Base-by-base conservation (phyloP, 2,113 vertebrate species). In the Acinonyx jubatus region DNA sequence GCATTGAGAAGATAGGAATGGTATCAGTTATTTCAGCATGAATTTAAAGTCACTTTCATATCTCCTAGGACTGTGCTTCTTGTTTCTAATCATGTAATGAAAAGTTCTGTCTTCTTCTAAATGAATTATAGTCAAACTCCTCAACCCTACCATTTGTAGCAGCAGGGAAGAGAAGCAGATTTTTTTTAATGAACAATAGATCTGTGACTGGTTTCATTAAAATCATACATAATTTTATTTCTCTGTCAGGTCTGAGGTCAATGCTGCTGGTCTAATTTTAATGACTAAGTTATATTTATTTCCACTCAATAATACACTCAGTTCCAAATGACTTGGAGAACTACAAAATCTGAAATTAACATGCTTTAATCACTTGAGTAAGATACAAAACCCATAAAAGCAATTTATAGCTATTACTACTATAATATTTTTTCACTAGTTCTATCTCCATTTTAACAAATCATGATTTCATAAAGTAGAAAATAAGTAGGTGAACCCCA, bases 331-430 rank as follows among this genome's bases (percentile, higher is more conserved):
- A 93, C 63, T 93, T 89, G 13, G 52, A 85, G 66, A 96, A 68
- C 68, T 61, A 57, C 36, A 94, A 83, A 84, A 73, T 79, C 66
- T 57, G 25, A 93, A 96, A 93, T 96, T 96, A 95, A 91, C 61
- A 96, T 79, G 61, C 31, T 85, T 96, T 96, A 97, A 96, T 96
- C 73, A 95, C 45, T 83, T 88, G n/a, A 96, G 31, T 93, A 92
- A 97, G 69, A 91, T 81, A 66, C 96, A 94, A 92, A 65, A 18
- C 19, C 36, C 71, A 89, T 90, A 84, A 97, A 94, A 68, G 33
- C 65, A 97, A 93, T 95, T 96, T 95, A 93, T 85, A 65, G 31
- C 41, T 74, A 81, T 86, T 68, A 73, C 3, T 93, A 63, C 21
- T 52, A 38, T 18, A 95, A 94, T 91, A 84, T 76, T 91, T 89